Base-by-base conservation (phyloP, 2,888 invertebrate genomes). In the Apodemia zela region DNA sequence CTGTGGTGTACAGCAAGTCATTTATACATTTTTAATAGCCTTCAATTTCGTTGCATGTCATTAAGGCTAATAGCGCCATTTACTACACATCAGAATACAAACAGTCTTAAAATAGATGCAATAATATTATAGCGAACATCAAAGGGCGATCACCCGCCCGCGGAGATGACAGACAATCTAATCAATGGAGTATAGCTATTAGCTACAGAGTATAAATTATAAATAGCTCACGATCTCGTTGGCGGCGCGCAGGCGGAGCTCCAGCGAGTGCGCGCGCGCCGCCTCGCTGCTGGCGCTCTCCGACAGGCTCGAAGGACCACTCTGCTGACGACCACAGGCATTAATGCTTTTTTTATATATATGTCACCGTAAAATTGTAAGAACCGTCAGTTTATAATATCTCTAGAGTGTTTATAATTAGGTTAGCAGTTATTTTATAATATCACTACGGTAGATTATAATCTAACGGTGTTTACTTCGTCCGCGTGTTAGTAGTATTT, bases 201-300 rank as follows among this genome's bases (percentile, higher is more conserved):
- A 18, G n/a, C 21, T 38, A 59, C 59, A 25, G 61, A 60, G 6
- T 29, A 3, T 29, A 29, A 3, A 29, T 7, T 33, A 33, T 25
- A 54, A 54, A 54, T 54, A 54, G 15, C 21, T 54, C 15, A 54
- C 54, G 15, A 54, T 54, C 7, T 54, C n/a, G 25, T 18, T 29
- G 0, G 89, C 84, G 17, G 87, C 79, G 15, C 81, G 67, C 54
- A 89, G 76, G 68, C 89, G 84, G 71, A 75, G 79, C 67, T 71
- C 71, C 8, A 72, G 63, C 4, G 69, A 68, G 63, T 79, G 80
- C 21, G 75, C 70, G 58, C 77, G 75, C 66, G 73, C 73, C 38
- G 69, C 72, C 64, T 76, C 80, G 64, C 69, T 74, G 54, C 64
- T 71, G 17, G 68, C 72, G 67, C 76, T 76, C 33, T 72, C 71